Percentiles rank a stretch among this genome's conserved stretches.
Conservation (phyloP, 2,113 vertebrate species). For the Xenopus laevis region DNA sequence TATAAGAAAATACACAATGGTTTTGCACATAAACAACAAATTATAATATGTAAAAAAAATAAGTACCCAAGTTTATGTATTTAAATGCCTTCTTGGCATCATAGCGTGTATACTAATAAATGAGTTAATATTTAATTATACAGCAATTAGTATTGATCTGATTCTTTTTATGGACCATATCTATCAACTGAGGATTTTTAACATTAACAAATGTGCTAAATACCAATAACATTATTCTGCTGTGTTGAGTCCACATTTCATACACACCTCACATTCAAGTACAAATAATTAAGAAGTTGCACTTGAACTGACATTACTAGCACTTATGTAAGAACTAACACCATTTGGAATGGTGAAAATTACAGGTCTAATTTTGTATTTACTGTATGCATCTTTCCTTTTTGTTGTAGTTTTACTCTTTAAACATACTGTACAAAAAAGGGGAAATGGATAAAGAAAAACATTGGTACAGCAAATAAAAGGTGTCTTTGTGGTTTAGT, state of each 20-base stretch:
- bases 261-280: not conserved
- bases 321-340: slow-evolving; percentile 2
- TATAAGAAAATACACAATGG: no score
- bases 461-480: no score
- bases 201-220: not conserved
- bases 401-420: not conserved
- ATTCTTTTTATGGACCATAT: no score
- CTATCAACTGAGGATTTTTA: not conserved
- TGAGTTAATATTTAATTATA: no score
- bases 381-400: not conserved
- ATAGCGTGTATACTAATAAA: no score
- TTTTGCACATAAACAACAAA: no score
- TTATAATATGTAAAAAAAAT: no score
- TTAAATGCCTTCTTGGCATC: no score
- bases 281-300: not conserved
- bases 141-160: no score
- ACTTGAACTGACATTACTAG: slow-evolving; percentile 1
- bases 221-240: not conserved
- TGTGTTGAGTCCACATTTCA: not conserved
- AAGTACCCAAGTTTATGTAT: no score
- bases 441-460: no score
- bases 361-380: not conserved
- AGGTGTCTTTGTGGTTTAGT: no score
- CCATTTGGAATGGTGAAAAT: slow-evolving; percentile 3
- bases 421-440: not conserved